phyloP scores from a whole-genome alignment of 2,113 vertebrate species.

The Chauna torquata region DNA sequence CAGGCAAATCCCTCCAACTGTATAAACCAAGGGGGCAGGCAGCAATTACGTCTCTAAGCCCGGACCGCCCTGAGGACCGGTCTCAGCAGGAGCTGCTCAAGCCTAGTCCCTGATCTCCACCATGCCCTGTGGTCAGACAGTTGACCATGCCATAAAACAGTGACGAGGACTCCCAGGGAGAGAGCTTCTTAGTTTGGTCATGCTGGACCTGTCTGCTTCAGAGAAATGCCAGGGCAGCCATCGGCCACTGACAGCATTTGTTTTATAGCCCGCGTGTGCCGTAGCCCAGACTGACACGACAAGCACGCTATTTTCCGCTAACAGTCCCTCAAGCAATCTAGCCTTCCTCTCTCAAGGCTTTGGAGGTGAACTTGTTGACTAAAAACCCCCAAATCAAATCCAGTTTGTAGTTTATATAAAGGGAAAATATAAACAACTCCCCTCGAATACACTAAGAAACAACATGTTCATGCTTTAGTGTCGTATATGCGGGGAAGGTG shows the following conservation, averaged over 20 bases:
- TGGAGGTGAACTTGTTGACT: background rate
- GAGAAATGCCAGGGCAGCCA: background rate
- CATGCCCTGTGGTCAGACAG: background rate
- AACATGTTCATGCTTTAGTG: background rate
- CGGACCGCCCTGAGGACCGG: too few relatives aligned
- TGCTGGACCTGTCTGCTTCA: fast-evolving
- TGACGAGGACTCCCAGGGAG: fast-evolving
- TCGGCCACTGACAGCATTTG: fast-evolving
- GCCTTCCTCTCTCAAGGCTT: background rate
- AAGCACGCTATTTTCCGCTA: background rate
- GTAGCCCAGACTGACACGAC: background rate
- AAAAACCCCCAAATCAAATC: background rate
- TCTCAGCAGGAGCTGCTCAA: too few relatives aligned
- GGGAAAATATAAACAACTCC: background rate
- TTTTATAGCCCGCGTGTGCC: fast-evolving
- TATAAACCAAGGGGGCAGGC: background rate
- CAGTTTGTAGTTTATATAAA: background rate
- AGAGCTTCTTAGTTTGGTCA: background rate
- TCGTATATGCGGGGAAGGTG: fast-evolving
- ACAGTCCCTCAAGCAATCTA: background rate
- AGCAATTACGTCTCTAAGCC: fast-evolving
- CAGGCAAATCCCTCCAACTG: background rate
- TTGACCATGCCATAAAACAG: fast-evolving
- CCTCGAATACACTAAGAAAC: background rate
- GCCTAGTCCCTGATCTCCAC: too few relatives aligned